Conservation (phyloP, 2,797 vertebrate genomes). For the Sebastes steindachneri region DNA sequence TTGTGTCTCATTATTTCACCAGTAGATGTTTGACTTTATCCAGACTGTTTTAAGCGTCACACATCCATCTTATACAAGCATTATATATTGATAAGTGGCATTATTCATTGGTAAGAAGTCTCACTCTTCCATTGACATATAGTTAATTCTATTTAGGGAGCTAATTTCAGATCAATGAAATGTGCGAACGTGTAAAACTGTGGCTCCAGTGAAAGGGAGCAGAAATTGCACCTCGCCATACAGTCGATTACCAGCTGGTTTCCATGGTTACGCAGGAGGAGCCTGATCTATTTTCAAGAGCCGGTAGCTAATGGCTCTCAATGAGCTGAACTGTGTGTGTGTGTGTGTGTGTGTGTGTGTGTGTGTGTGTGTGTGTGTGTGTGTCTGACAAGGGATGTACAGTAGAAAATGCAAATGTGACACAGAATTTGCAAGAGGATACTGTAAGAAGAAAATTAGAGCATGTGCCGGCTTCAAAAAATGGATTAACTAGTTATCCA, state of each 20-base stretch:
- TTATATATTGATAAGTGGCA: not conserved
- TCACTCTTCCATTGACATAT: not conserved
- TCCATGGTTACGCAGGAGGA: conserved; percentile 79
- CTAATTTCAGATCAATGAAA: conserved; percentile 6
- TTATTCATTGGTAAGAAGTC: not conserved
- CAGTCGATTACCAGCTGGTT: conserved; percentile 73
- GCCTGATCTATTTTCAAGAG: conserved; percentile 76
- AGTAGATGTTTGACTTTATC: not conserved
- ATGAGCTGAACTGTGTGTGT: conserved; percentile 48
- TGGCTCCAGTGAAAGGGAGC: conserved; percentile 24
- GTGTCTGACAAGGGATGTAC: conserved; percentile 54
- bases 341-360: not conserved
- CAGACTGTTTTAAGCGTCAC: not conserved
- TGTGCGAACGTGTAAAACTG: conserved; percentile 21
- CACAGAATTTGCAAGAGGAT: conserved; percentile 34
- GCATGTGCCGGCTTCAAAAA: conserved; percentile 47
- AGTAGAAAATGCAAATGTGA: conserved; percentile 68
- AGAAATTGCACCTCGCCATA: conserved; percentile 49
- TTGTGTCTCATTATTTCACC: not conserved
- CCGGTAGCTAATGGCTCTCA: conserved; percentile 65
- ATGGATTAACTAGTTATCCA: conserved; percentile 55
- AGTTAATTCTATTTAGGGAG: not conserved
- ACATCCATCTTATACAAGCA: not conserved
- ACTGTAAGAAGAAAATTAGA: conserved; percentile 44
- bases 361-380: not conserved